Percentiles rank a stretch among this genome's conserved stretches.
These are phyloP conservation scores for Nilaparvata lugens DNA, from an alignment of 1,140 invertebrate genomes.

Conservation along the genomic window DNA sequence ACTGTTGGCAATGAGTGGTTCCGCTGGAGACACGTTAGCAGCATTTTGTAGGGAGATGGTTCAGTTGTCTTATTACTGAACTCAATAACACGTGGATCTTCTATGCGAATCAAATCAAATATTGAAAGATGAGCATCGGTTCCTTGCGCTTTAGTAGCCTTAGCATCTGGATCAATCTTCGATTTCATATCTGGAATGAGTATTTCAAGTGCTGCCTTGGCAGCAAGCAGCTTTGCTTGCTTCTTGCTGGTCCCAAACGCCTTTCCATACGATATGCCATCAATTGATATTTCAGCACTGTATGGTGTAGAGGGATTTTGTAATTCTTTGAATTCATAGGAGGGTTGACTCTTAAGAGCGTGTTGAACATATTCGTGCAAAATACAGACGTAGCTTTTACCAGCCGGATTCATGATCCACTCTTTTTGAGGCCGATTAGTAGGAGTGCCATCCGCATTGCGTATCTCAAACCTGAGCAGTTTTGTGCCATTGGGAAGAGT, in stretches of 20 bases:
- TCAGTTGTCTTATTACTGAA: constrained; percentile 92
- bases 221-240: constrained; percentile 87
- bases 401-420: constrained; percentile 87
- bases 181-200: constrained; percentile 89
- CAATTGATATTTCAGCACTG: constrained; percentile 85
- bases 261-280: constrained; percentile 83
- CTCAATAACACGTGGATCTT: constrained; percentile 87
- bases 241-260: constrained; percentile 92
- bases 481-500: constrained; percentile 81
- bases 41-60: constrained; percentile 86
- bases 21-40: constrained; percentile 84
- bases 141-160: constrained; percentile 12
- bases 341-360: constrained; percentile 84
- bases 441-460: constrained; percentile 33
- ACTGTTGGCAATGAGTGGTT: constrained; percentile 23
- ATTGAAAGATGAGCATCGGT: constrained; percentile 41
- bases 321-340: constrained; percentile 86
- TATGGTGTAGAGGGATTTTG: constrained; percentile 91
- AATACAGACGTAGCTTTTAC: constrained; percentile 93
- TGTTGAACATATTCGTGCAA: constrained; percentile 94
- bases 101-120: constrained; percentile 91
- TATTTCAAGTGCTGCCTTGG: constrained; percentile 79
- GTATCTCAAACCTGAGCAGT: constrained; percentile 73
- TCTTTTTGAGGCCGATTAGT: constrained; percentile 51
- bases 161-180: constrained; percentile 24